Base-by-base conservation (phyloP, 2,797 vertebrate species). In the Bovichtus diacanthus region DNA sequence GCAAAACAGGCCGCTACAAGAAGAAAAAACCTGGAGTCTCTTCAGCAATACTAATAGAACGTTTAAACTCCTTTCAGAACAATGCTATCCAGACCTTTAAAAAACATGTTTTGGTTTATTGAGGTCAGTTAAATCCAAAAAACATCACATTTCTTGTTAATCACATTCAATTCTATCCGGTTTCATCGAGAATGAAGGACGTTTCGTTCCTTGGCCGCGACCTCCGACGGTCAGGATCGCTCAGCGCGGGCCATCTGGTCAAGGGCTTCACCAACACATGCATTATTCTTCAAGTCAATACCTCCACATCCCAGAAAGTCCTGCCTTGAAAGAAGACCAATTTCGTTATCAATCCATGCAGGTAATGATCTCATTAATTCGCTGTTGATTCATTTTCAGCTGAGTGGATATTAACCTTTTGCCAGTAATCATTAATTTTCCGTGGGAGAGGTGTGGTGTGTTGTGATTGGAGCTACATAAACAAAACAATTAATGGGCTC, bases 391-490 rank as follows among this genome's bases (percentile, higher is more conserved):
- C 89, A 94, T 95, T 95, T 95, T 94, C 90, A 89, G 90, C 93
- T 81, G 92, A 93, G 93, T 94, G 93, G 91, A 95, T 94, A 95
- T 96, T 96, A 96, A 95, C 95, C 94, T 95, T 95, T 95, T 87
- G 92, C 93, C 92, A 90, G 90, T 92, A 91, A 92, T 93, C 93
- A 94, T 96, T 94, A 90, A 95, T 95, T 95, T 94, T 91, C 92
- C 76, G 87, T 81, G 87, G 84, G 88, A 91, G 91, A 90, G 91
- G 91, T 92, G 93, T 92, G 91, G 89, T 88, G 51, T 87, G 87
- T 80, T 88, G 90, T 87, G 87, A 93, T 93, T 85, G 88, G 84
- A 84, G 84, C 82, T 47, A 70, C 88, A 86, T 87, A 93, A 94
- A 93, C 91, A 92, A 88, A 92, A 91, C 90, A 90, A 92, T 93